Evolutionary conservation across 2,797 vertebrate genomes (phyloP), one percentile per base, ranked within the genome.

Genomic region (Ctenopoma kingsleyae): DNA sequence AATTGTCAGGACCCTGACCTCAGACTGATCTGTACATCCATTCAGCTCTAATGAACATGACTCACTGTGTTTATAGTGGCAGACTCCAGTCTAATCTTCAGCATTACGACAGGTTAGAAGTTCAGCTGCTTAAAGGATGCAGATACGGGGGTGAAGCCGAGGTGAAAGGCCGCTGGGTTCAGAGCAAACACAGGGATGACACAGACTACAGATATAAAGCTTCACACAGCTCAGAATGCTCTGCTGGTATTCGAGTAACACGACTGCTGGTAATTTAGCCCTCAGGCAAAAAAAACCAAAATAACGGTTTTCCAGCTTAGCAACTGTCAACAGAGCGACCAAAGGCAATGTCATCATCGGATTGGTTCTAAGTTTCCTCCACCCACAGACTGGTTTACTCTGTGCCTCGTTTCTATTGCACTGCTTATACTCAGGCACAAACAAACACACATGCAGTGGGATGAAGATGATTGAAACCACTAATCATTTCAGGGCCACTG

Each of bases 321-420:
- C 87, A 85, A 81, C 87, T 87, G 80, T 92, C 87, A 88, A 90
- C 87, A 87, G 58, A 2, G 48, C 35, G 15, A 87, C 89, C 82
- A 84, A 76, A 80, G 51, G 74, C 74, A 71, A 80, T 84, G 86
- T 89, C 76, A 87, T 91, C 74, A 86, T 73, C 77, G 38, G 32
- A 81, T 63, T 80, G 85, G 68, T 80, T 75, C 71, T 75, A 75
- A 90, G 79, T 88, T 87, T 79, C 84, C 76, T 89, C 87, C 84
- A 51, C 88, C 88, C 91, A 89, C 90, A 82, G 67, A 8, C 54
- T 80, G 82, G 77, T 89, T 78, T 83, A 67, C 69, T 73, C 67
- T 32, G 81, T 74, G 87, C 81, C 81, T 72, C 17, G 17, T 74
- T 80, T 85, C 77, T 89, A 56, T 81, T 83, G 66, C 49, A 63